Evolutionary conservation across 2,797 vertebrate species (phyloP), one percentile per base, ranked within the genome.

Genomic region (Enteromius fasciolatus): DNA sequence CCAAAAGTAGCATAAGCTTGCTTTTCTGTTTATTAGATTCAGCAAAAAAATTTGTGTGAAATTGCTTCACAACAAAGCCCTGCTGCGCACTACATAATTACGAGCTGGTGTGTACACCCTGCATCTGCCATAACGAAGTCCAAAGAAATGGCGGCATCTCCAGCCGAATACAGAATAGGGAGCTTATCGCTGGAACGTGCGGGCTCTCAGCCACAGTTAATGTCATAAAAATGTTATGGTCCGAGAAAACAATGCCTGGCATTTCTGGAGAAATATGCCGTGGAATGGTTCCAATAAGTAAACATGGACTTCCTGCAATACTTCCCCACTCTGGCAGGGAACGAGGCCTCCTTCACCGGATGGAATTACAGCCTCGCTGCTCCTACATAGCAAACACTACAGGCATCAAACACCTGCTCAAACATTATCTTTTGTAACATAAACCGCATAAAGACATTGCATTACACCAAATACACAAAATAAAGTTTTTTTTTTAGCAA

Each of bases 251-350:
- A 92, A 92, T 91, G 88, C 50, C 83, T 90, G 87, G 89, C 81
- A 90, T 93, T 91, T 91, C 85, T 83, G 77, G 81, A 89, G 87
- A 86, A 90, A 88, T 85, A 83, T 85, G 88, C 64, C 6, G 2
- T 89, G 90, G 91, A 92, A 84, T 70, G 0, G 28, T 68, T 90
- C 90, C 90, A 90, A 66, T 86, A 90, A 90, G 89, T 90, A 93
- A 94, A 92, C 90, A 91, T 72, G 66, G 46, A 91, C 91, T 93
- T 94, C 92, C 93, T 93, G 91, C 85, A 87, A 78, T 81, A 86
- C 86, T 82, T 75, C 83, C 91, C 89, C 86, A 92, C 85, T 89
- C 89, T 87, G 86, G 88, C 86, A 92, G 89, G 88, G 89, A 91
- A 87, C 84, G 86, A 90, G 76, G 86, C 87, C 89, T 86, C 72